phyloP scores from a whole-genome alignment of 2,113 vertebrate species.

The Heliornis fulica region DNA sequence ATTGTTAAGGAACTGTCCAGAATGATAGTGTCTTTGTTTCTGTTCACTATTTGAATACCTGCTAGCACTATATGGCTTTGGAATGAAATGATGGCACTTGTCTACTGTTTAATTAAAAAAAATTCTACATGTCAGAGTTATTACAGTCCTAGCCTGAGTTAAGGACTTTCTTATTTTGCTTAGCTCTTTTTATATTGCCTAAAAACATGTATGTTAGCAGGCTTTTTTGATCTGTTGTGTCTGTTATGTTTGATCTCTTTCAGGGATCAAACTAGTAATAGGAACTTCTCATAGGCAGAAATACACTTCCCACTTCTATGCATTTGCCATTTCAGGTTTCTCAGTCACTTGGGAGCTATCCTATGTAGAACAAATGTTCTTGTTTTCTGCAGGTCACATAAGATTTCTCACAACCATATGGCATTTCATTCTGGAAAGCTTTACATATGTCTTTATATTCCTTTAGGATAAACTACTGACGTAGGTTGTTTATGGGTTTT shows the following conservation, averaged over 20 bases:
- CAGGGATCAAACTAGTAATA: background rate
- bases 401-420: background rate
- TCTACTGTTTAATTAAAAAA: background rate
- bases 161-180: background rate
- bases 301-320: background rate
- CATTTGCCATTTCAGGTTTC: background rate
- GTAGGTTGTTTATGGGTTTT: background rate
- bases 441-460: background rate
- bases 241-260: background rate
- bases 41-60: background rate
- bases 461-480: background rate
- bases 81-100: background rate
- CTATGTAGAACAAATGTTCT: background rate
- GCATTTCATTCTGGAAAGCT: background rate
- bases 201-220: background rate
- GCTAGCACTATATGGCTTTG: background rate
- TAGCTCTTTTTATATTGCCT: background rate
- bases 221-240: background rate
- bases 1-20: background rate
- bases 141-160: background rate
- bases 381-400: background rate
- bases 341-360: background rate
- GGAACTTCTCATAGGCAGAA: background rate
- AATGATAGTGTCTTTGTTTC: background rate
- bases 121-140: background rate